Conservation (phyloP, 2,888 invertebrate species). For the Tenthredo amoena region DNA sequence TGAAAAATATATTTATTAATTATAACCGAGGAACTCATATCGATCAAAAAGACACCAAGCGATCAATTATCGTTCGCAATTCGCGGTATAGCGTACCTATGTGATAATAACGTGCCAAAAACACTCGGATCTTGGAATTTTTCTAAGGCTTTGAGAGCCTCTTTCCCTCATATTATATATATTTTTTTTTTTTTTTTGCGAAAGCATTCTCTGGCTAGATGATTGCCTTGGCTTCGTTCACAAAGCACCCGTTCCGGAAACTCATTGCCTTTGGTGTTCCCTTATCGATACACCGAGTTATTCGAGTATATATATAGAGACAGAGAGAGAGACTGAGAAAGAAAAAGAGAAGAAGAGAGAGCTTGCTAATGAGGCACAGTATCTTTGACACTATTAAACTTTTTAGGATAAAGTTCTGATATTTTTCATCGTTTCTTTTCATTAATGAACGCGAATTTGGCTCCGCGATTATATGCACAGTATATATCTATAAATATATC, state of each 20-base stretch:
- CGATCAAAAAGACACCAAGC: no score
- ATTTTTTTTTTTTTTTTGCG: no score
- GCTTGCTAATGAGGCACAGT: not conserved
- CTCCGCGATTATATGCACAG: no score
- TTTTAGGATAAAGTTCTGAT: not conserved
- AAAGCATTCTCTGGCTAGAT: constrained; percentile 1
- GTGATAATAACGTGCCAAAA: constrained; percentile 12
- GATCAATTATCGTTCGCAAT: no score
- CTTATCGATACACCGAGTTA: constrained; percentile 9
- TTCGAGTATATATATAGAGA: not conserved
- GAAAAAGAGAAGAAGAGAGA: not conserved
- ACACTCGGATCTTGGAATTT: not conserved
- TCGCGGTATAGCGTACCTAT: no score
- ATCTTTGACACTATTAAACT: not conserved
- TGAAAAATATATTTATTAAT: no score
- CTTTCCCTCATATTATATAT: not conserved
- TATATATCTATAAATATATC: no score
- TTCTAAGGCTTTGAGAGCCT: constrained; percentile 15
- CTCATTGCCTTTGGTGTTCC: constrained; percentile 25
- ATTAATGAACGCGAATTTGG: not conserved
- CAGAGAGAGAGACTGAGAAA: not conserved
- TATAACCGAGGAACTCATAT: no score
- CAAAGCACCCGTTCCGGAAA: not conserved
- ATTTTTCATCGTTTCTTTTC: not conserved
- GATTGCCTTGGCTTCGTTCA: constrained; percentile 11